A percentile compares a stretch with the other conserved stretches of the same genome.
phyloP scores from a whole-genome alignment of 1,140 invertebrate genomes.

The Teleopsis dalmanni region DNA sequence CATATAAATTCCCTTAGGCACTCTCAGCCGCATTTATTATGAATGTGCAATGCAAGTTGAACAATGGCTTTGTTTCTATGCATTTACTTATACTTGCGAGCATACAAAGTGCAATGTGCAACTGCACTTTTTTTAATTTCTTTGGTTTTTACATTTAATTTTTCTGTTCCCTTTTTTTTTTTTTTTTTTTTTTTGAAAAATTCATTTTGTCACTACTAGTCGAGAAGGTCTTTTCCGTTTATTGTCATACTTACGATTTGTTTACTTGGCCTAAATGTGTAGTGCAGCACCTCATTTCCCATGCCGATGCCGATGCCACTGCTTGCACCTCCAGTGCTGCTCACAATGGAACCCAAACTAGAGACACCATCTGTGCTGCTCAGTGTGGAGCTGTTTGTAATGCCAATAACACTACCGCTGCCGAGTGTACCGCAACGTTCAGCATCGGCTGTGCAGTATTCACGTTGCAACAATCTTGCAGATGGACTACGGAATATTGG shows the following conservation, averaged over 20 bases:
- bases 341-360: conserved; percentile 18
- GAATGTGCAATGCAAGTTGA: too few relatives aligned
- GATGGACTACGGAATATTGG: conserved; percentile 40
- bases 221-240: conserved; percentile 9
- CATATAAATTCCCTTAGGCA: too few relatives aligned
- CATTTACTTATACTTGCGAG: neutral
- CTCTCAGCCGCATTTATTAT: too few relatives aligned
- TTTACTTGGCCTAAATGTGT: conserved; percentile 43
- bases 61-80: too few relatives aligned
- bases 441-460: conserved; percentile 26
- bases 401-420: conserved; percentile 11
- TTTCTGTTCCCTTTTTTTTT: neutral
- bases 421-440: conserved; percentile 18
- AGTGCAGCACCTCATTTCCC: conserved; percentile 42
- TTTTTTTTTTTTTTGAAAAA: neutral
- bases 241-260: conserved; percentile 43
- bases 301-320: conserved; percentile 12
- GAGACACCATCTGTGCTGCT: conserved; percentile 14
- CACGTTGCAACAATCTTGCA: conserved; percentile 35
- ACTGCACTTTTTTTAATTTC: too few relatives aligned
- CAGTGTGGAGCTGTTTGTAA: conserved; percentile 13
- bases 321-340: conserved; percentile 6
- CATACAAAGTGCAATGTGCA: conserved; percentile 1
- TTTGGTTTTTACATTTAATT: too few relatives aligned
- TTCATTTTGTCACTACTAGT: too few relatives aligned